Conservation (phyloP, 2,797 vertebrate species). For the Saxicola maurus region DNA sequence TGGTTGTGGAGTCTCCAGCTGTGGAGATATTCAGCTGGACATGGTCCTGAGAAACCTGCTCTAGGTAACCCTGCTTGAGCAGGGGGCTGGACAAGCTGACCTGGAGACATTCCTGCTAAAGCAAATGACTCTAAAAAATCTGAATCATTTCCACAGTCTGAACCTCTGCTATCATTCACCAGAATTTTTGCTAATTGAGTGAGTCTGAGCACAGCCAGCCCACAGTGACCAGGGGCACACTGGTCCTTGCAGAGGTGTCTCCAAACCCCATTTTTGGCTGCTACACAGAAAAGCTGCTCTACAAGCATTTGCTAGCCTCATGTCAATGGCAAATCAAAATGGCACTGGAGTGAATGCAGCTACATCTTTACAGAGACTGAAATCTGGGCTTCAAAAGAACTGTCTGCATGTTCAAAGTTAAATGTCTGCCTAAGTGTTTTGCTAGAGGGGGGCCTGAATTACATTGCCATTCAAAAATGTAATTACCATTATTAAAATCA, state of each 20-base stretch:
- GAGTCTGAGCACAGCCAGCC: background rate
- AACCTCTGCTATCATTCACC: background rate
- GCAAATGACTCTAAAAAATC: background rate
- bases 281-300: background rate
- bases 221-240: background rate
- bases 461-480: constrained; percentile 8
- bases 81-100: background rate
- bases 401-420: background rate
- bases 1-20: background rate
- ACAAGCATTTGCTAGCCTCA: background rate
- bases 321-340: background rate
- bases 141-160: background rate
- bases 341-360: background rate
- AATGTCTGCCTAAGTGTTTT: constrained; percentile 8
- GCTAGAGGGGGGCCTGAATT: constrained; percentile 6
- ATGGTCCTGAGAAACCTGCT: background rate
- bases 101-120: background rate
- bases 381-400: constrained; percentile 29
- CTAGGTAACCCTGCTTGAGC: background rate
- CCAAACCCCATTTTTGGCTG: background rate
- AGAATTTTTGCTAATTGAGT: background rate
- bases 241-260: background rate
- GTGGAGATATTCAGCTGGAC: background rate
- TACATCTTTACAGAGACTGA: background rate
- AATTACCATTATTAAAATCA: constrained; percentile 53